Conservation (phyloP, 92 coral and sea anemone species). For the Zoanthus gigantus region DNA sequence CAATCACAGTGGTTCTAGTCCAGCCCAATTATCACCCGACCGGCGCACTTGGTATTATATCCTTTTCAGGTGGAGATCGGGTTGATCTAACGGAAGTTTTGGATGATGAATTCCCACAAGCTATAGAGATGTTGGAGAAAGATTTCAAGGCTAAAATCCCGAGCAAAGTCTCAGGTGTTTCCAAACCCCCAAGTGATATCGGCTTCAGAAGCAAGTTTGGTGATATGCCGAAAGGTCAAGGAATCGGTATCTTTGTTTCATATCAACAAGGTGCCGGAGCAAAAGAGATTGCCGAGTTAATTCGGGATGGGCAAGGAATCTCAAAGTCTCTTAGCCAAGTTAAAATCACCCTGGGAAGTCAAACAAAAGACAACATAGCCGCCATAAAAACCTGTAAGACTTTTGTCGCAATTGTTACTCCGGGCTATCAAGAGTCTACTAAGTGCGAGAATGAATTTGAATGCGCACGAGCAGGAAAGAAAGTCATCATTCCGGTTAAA, state of each 20-base stretch:
- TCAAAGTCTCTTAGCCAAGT: conserved; percentile 20
- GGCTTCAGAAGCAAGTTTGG: conserved; percentile 37
- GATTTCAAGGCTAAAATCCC: conserved; percentile 31
- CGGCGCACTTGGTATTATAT: conserved; percentile 33
- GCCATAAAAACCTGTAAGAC: conserved; percentile 19
- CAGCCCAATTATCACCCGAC: conserved; percentile 34
- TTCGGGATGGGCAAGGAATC: conserved; percentile 25
- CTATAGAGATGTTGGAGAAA: conserved; percentile 4
- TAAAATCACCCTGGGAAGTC: conserved; percentile 25
- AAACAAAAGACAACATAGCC: conserved; percentile 24
- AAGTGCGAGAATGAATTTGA: conserved; percentile 74
- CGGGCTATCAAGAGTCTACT: conserved; percentile 64
- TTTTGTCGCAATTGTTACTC: conserved; percentile 68
- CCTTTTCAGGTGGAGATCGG: conserved; percentile 42
- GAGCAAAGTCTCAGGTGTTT: not conserved
- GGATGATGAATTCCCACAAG: conserved; percentile 17
- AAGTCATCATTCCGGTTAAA: conserved; percentile 51
- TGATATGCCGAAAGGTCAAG: not conserved
- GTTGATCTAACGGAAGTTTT: conserved; percentile 29
- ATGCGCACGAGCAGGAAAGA: conserved; percentile 67
- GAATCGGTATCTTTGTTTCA: conserved; percentile 24
- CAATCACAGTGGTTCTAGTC: conserved; percentile 43
- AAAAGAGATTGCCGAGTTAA: conserved; percentile 22
- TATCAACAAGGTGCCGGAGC: conserved; percentile 36
- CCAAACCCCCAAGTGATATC: conserved; percentile 16